Percentiles rank a stretch among this genome's conserved stretches.
Evolutionary conservation across 2,797 vertebrate genomes (phyloP).

Genomic region (Carapus acus): DNA sequence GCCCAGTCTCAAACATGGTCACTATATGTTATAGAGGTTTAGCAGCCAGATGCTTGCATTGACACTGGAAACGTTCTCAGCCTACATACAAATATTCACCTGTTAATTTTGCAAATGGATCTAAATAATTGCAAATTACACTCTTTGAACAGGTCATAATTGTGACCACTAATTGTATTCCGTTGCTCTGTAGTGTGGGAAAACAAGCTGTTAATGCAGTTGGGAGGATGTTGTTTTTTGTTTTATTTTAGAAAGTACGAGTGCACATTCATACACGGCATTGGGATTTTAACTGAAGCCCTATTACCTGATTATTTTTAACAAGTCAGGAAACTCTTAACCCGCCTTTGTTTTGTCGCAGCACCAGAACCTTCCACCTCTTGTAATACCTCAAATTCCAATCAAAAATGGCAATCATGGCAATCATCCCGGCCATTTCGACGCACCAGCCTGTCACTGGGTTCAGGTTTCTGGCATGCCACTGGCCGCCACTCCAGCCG

Average conservation of each 20-base stretch:
- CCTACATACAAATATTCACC: too few relatives aligned
- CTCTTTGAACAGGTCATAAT: too few relatives aligned
- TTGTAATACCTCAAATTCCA: conserved; percentile 87
- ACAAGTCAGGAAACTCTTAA: too few relatives aligned
- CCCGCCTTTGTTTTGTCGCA: conserved; percentile 10
- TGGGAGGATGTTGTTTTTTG: too few relatives aligned
- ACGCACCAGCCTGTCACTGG: conserved; percentile 87
- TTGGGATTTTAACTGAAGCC: too few relatives aligned
- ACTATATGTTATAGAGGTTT: conserved; percentile 7
- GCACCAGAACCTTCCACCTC: conserved; percentile 70
- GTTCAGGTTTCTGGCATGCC: conserved; percentile 96
- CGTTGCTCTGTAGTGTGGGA: too few relatives aligned
- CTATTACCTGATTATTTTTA: too few relatives aligned
- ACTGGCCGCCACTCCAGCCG: conserved; percentile 94
- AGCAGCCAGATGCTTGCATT: not conserved
- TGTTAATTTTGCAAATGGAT: too few relatives aligned
- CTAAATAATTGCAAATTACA: too few relatives aligned
- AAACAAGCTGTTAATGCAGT: conserved; percentile 4
- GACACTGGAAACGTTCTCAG: not conserved
- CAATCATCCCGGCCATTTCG: conserved; percentile 89
- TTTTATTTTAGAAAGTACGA: too few relatives aligned
- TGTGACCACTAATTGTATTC: too few relatives aligned
- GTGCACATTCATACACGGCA: too few relatives aligned
- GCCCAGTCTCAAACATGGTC: conserved; percentile 16
- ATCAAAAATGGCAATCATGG: conserved; percentile 92